Conservation (phyloP, 2,888 invertebrate species). For the Choristoneura rosaceana region DNA sequence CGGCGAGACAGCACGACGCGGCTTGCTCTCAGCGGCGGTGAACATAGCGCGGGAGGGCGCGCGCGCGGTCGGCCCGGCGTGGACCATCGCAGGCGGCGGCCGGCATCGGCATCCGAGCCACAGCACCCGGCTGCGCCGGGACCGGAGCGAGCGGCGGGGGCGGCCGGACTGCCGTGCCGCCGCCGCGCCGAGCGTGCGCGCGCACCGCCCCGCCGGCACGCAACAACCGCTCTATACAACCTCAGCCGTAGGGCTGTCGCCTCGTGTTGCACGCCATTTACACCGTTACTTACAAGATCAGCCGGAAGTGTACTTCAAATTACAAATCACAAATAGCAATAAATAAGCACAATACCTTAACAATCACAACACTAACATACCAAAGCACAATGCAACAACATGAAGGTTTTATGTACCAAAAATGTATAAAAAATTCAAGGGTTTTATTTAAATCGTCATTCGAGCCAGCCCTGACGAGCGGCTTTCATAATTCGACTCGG, state of each 20-base stretch:
- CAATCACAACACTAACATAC: background rate
- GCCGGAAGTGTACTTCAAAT: constrained; percentile 42
- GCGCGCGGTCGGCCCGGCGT: constrained; percentile 84
- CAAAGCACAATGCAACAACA: background rate
- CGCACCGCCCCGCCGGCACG: constrained; percentile 57
- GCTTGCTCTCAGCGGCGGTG: constrained; percentile 81
- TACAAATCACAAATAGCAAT: constrained; percentile 4
- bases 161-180: constrained; percentile 72
- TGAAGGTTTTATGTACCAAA: background rate
- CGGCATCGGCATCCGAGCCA: constrained; percentile 84
- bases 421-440: background rate
- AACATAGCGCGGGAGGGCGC: constrained; percentile 84
- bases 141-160: constrained; percentile 80
- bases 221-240: constrained; percentile 68
- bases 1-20: constrained; percentile 85
- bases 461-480: constrained; percentile 52
- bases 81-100: constrained; percentile 85
- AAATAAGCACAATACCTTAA: background rate
- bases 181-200: constrained; percentile 47
- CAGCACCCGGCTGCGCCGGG: constrained; percentile 79
- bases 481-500: constrained; percentile 55
- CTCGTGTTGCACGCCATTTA: constrained; percentile 50
- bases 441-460: background rate
- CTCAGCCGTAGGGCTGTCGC: constrained; percentile 65
- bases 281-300: constrained; percentile 46